Evolutionary conservation across 1,140 invertebrate species (phyloP).

Genomic region (Sinella curviseta): DNA sequence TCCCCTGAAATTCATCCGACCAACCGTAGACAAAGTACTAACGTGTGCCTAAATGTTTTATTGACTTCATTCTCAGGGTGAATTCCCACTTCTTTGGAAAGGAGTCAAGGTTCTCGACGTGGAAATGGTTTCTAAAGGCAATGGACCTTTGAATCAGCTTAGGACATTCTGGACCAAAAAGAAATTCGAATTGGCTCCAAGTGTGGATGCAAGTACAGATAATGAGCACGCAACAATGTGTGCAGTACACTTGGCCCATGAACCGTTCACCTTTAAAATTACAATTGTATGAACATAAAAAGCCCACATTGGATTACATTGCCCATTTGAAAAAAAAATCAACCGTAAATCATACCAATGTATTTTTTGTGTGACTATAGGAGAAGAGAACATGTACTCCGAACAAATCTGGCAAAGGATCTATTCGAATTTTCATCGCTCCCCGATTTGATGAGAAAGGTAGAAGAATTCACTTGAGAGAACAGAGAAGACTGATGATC

Average conservation of each 20-base stretch:
- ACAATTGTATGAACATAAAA: constrained; percentile 6
- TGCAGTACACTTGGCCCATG: neutral
- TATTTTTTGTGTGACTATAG: neutral
- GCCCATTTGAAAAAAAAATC: no score
- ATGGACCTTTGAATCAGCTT: neutral
- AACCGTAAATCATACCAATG: no score
- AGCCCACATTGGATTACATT: constrained; percentile 4
- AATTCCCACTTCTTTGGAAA: constrained; percentile 5
- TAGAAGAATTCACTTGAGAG: constrained; percentile 6
- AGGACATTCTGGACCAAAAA: constrained; percentile 20
- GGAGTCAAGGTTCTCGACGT: constrained; percentile 12
- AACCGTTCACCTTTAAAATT: neutral
- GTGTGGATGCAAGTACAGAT: neutral
- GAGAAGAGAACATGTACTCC: constrained; percentile 3
- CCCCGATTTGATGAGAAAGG: constrained; percentile 30
- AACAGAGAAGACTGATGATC: constrained; percentile 36
- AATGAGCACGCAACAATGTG: neutral
- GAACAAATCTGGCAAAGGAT: constrained; percentile 13
- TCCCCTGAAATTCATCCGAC: no score
- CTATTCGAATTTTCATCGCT: constrained; percentile 36
- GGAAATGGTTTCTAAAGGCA: neutral
- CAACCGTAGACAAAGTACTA: neutral
- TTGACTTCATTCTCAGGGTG: constrained; percentile 1
- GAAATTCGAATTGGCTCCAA: constrained; percentile 18
- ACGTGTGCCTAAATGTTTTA: neutral